Evolutionary conservation across 2,797 vertebrate species (phyloP).

Genomic region (Streptopelia turtur): DNA sequence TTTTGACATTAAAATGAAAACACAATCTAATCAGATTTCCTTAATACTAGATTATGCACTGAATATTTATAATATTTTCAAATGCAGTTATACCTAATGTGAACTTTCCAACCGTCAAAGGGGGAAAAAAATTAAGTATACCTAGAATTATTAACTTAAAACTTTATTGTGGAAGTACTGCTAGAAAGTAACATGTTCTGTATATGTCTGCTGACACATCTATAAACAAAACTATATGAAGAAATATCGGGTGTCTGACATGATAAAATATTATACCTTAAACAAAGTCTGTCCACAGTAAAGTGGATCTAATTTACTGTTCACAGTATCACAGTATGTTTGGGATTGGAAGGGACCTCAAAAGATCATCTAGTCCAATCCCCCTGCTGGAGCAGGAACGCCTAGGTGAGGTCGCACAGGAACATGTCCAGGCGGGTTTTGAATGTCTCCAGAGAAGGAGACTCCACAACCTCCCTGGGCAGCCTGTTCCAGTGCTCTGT

Average conservation of each 20-base stretch:
- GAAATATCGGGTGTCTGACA: background rate
- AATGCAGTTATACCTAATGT: background rate
- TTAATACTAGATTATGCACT: rapidly evolving
- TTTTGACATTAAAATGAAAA: background rate
- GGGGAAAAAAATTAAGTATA: background rate
- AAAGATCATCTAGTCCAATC: too few species aligned
- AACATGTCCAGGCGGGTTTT: too few species aligned
- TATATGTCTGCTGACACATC: background rate
- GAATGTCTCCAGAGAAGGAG: too few species aligned
- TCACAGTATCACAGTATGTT: too few species aligned
- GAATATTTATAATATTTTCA: background rate
- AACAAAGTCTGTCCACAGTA: background rate
- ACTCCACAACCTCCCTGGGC: too few species aligned
- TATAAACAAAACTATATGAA: background rate
- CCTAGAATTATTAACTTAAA: background rate
- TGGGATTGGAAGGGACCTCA: too few species aligned
- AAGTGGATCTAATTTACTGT: background rate
- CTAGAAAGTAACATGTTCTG: background rate
- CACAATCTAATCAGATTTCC: background rate
- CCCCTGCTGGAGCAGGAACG: too few species aligned
- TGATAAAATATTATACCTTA: background rate
- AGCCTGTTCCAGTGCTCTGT: too few species aligned
- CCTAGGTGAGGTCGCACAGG: too few species aligned
- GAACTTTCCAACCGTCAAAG: background rate
- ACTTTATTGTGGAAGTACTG: background rate